Conservation (phyloP, 2,797 vertebrate species). For the Catostomus latipinnis region DNA sequence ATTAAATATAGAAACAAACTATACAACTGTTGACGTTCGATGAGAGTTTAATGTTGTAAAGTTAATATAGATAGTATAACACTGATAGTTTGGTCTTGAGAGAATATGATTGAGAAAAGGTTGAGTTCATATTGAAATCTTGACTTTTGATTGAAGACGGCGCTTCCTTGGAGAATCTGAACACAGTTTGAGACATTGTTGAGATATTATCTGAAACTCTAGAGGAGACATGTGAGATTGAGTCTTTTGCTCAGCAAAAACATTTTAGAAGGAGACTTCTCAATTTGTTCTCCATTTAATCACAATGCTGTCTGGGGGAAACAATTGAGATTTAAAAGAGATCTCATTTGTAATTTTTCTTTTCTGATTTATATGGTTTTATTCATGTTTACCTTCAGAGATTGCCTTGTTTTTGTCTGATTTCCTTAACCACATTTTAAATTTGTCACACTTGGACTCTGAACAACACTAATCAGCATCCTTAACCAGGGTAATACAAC, state of each 20-base stretch:
- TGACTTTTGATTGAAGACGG: no score
- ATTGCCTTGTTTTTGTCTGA: slow-evolving; percentile 10
- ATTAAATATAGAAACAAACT: no score
- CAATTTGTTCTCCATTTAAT: not conserved
- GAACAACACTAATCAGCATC: not conserved
- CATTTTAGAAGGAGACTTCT: not conserved
- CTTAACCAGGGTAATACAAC: slow-evolving; percentile 39
- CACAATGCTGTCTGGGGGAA: not conserved
- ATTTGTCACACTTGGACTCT: slow-evolving; percentile 11
- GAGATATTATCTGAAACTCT: not conserved
- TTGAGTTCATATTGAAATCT: no score
- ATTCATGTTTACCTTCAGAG: not conserved
- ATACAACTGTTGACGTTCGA: no score
- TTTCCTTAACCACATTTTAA: not conserved
- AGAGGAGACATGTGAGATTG: not conserved
- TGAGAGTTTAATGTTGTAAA: no score
- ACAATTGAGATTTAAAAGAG: not conserved
- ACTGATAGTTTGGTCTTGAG: no score
- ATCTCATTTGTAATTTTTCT: not conserved
- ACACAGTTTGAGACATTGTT: no score
- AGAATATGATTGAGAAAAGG: no score
- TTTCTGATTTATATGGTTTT: not conserved
- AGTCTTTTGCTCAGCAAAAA: not conserved
- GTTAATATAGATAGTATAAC: no score
- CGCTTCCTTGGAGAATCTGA: no score